Conservation (phyloP, 2,888 invertebrate species). For the Dromius quadrimaculatus region DNA sequence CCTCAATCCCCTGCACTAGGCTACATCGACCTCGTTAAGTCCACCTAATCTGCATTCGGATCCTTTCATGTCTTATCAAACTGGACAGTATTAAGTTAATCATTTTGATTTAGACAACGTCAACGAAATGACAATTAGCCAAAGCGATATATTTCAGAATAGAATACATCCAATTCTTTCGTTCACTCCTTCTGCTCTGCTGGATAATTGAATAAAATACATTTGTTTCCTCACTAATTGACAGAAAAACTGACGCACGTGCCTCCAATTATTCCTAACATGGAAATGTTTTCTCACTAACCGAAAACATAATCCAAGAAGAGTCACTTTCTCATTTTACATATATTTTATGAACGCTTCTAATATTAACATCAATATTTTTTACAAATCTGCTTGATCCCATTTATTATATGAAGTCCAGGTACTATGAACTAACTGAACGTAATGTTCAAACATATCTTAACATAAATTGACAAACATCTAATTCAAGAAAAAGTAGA, state of each 20-base stretch:
- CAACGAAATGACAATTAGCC: slow-evolving; percentile 32
- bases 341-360: too few relatives aligned
- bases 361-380: too few relatives aligned
- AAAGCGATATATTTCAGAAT: slow-evolving; percentile 19
- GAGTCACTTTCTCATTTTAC: not conserved
- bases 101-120: slow-evolving; percentile 13
- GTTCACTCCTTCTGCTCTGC: not conserved
- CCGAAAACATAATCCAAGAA: slow-evolving; percentile 16
- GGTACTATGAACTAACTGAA: too few relatives aligned
- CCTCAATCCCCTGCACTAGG: not conserved
- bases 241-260: slow-evolving; percentile 47
- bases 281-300: slow-evolving; percentile 22
- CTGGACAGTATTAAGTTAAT: slow-evolving; percentile 41
- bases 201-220: slow-evolving; percentile 43
- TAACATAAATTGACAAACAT: too few relatives aligned
- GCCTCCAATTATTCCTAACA: slow-evolving; percentile 26
- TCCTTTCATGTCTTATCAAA: slow-evolving; percentile 45
- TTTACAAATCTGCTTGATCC: too few relatives aligned
- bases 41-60: slow-evolving; percentile 10
- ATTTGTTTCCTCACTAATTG: slow-evolving; percentile 46
- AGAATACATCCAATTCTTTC: slow-evolving; percentile 35
- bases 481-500: too few relatives aligned
- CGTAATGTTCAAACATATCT: too few relatives aligned
- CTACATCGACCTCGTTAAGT: slow-evolving; percentile 25
- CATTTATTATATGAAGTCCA: too few relatives aligned